A percentile compares a stretch with the other conserved stretches of the same genome.
Evolutionary conservation across 2,888 invertebrate genomes (phyloP).

Genomic region (Onthophagus sagittarius): DNA sequence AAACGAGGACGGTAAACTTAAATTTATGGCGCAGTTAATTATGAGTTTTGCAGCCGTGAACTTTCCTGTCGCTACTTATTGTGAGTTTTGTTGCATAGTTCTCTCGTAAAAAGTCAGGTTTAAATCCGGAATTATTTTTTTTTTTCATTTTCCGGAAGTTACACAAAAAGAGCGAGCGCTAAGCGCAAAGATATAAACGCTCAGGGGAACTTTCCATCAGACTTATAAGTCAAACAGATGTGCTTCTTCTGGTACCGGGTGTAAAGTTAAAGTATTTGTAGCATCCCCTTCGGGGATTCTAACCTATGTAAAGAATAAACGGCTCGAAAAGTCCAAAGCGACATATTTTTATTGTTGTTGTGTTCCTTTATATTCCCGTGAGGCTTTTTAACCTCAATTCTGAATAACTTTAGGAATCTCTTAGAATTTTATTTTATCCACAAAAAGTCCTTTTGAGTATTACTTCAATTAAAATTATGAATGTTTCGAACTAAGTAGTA

Average conservation of each 20-base stretch:
- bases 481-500: background rate
- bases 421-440: too few species aligned
- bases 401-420: background rate
- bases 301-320: slow-evolving; percentile 15
- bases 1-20: background rate
- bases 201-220: background rate
- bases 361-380: background rate
- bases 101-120: background rate
- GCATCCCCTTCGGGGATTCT: background rate
- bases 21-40: background rate
- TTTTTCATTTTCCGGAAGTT: background rate
- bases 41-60: background rate
- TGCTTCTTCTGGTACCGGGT: background rate
- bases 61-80: background rate
- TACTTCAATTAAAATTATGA: background rate
- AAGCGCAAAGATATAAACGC: background rate
- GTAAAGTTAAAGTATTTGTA: background rate
- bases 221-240: slow-evolving; percentile 1
- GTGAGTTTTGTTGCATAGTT: background rate
- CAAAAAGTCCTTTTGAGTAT: too few species aligned
- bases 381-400: slow-evolving; percentile 14
- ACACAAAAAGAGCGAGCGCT: background rate
- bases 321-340: slow-evolving; percentile 9
- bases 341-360: background rate
- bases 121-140: background rate